These are phyloP conservation scores for Watsonalla cultraria DNA, from an alignment of 2,888 invertebrate species.

Conservation along the genomic window DNA sequence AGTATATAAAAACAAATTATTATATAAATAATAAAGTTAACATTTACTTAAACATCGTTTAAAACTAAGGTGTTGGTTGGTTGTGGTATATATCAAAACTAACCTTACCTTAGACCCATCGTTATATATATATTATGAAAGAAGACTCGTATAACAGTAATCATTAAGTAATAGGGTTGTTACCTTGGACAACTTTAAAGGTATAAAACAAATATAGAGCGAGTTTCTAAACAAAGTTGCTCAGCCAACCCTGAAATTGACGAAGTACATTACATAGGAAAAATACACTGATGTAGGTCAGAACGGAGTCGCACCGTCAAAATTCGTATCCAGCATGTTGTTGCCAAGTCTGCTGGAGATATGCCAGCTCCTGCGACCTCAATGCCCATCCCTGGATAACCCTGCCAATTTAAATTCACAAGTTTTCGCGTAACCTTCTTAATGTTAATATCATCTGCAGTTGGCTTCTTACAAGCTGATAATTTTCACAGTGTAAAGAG, in stretches of 20 bases:
- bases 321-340: constrained; percentile 52
- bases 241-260: constrained; percentile 12
- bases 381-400: constrained; percentile 32
- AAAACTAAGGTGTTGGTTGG: too few relatives aligned
- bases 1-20: too few relatives aligned
- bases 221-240: constrained; percentile 3
- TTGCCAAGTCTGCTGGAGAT: constrained; percentile 51
- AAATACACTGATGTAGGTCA: constrained; percentile 38
- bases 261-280: constrained; percentile 18
- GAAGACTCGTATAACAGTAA: too few relatives aligned
- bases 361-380: constrained; percentile 46
- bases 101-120: too few relatives aligned
- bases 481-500: too few relatives aligned
- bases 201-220: not conserved
- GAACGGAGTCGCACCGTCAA: constrained; percentile 39
- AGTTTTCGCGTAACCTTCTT: constrained; percentile 13
- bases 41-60: too few relatives aligned
- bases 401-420: constrained; percentile 36
- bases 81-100: too few relatives aligned
- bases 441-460: not conserved
- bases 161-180: not conserved
- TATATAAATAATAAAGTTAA: too few relatives aligned
- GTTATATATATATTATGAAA: too few relatives aligned
- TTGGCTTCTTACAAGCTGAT: not conserved
- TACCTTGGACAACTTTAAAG: not conserved